phyloP scores from a whole-genome alignment of 2,113 vertebrate species.

The Ginglymostoma cirratum region DNA sequence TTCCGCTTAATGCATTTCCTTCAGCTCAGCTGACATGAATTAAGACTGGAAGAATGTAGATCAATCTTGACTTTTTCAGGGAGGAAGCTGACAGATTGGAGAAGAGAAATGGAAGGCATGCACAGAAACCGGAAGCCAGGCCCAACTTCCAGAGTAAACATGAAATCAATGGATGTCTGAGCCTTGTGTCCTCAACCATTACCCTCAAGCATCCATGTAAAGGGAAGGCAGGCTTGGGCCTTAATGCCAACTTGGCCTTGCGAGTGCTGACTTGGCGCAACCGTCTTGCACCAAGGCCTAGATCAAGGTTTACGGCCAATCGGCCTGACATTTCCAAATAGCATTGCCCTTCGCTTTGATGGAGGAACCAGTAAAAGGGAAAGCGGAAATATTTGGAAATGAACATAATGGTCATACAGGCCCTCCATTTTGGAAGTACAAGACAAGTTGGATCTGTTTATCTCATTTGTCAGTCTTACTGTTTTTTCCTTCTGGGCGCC shows the following conservation, averaged over 20 bases:
- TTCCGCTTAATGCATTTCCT: not conserved
- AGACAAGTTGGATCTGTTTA: no score
- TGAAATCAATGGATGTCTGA: no score
- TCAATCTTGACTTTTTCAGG: not conserved
- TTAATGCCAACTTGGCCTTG: not conserved
- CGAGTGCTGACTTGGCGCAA: not conserved
- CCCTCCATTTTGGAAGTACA: no score
- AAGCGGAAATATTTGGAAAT: no score
- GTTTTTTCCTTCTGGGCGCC: not conserved
- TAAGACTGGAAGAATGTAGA: not conserved
- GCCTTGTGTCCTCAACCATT: no score
- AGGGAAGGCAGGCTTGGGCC: not conserved
- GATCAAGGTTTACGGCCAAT: not conserved
- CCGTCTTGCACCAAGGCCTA: not conserved
- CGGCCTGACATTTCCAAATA: not conserved
- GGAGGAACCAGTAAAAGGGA: no score
- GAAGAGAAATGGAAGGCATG: not conserved
- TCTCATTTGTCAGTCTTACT: no score
- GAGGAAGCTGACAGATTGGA: not conserved
- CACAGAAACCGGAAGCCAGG: not conserved
- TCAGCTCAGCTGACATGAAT: not conserved
- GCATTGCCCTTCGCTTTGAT: not conserved
- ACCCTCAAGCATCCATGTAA: not conserved
- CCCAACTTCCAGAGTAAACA: not conserved
- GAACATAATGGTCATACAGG: no score